Evolutionary conservation across 2,113 vertebrate genomes (phyloP).

Genomic region (Phycodurus eques): DNA sequence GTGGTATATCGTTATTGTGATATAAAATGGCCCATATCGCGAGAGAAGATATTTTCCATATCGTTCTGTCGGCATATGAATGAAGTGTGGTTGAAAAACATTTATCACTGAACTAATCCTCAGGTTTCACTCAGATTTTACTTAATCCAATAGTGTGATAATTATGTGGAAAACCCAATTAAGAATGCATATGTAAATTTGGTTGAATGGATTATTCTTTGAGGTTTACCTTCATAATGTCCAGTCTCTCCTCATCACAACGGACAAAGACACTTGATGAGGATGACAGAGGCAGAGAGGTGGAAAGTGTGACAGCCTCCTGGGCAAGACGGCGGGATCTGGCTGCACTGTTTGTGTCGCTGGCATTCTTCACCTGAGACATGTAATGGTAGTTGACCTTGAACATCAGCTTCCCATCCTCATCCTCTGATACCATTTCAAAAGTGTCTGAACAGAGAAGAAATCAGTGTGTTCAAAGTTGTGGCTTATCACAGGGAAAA

Average conservation of each 20-base stretch:
- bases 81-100: not conserved
- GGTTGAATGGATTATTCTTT: not conserved
- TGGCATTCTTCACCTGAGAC: constrained; percentile 99
- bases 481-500: not conserved
- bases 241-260: constrained; percentile 94
- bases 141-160: not conserved
- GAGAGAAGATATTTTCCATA: too few species aligned
- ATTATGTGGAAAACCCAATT: not conserved
- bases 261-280: constrained; percentile 97
- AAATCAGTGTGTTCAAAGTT: not conserved
- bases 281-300: constrained; percentile 92
- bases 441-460: constrained; percentile 83
- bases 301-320: constrained; percentile 96
- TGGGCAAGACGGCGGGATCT: constrained; percentile 93
- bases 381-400: constrained; percentile 99
- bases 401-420: constrained; percentile 95
- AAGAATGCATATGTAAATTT: not conserved
- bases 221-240: constrained; percentile 93
- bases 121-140: not conserved
- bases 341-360: constrained; percentile 92
- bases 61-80: too few species aligned
- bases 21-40: too few species aligned
- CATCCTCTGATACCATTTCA: constrained; percentile 98
- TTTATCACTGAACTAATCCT: too few species aligned
- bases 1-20: too few species aligned